phyloP scores from a whole-genome alignment of 2,797 vertebrate genomes.

The Thaleichthys pacificus region DNA sequence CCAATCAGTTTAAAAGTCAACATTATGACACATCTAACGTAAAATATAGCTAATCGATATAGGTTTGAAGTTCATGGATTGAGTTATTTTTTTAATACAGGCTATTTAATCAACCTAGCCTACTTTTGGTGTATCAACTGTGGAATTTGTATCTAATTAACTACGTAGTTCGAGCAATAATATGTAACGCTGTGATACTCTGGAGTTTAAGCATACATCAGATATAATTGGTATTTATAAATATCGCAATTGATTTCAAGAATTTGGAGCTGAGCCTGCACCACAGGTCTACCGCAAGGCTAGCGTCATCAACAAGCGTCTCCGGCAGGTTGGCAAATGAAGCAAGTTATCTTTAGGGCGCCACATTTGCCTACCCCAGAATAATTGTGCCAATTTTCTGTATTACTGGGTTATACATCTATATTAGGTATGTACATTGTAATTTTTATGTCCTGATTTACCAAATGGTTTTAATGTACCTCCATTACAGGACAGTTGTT shows the following conservation, averaged over 20 bases:
- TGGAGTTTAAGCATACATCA: no score
- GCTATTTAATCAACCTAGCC: background rate
- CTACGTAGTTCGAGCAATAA: background rate
- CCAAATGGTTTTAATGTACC: background rate
- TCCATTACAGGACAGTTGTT: background rate
- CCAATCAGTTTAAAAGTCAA: accelerated
- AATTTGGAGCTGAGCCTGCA: no score
- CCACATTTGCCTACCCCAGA: constrained; percentile 54
- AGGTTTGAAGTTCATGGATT: no score
- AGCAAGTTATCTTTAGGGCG: constrained; percentile 36
- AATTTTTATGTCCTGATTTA: background rate
- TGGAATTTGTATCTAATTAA: background rate
- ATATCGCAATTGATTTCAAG: no score
- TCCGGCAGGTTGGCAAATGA: constrained; percentile 34
- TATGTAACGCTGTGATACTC: background rate
- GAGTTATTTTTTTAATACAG: no score
- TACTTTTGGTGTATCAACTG: background rate
- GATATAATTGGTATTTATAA: no score
- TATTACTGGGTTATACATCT: background rate
- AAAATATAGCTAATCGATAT: no score
- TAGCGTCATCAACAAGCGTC: constrained; percentile 43
- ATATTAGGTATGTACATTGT: constrained; percentile 38
- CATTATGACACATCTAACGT: no score
- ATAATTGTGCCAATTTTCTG: constrained; percentile 20
- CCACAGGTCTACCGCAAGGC: no score